Evolutionary conservation across 2,113 vertebrate genomes (phyloP), one percentile per base, ranked within the genome.

Genomic region (Illadopsis cleaveri): DNA sequence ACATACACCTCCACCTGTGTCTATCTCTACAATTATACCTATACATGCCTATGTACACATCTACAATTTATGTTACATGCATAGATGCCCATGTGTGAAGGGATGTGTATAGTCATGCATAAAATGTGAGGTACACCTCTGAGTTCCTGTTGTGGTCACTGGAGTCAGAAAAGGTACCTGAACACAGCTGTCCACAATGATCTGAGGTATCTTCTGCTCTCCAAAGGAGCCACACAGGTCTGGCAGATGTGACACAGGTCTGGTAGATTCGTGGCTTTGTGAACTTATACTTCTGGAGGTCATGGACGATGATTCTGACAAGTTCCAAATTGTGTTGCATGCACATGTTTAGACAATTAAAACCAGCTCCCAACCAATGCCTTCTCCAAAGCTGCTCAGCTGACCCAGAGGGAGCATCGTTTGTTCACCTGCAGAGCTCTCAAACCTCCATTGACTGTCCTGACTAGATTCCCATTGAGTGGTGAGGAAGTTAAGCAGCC

Each of bases 241-340:
- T 89, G 64, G 11, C 35, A 85, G 56, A 48, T 38, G n/a, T 23
- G 30, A 65, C 33, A 65, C 4, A 37, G n/a, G 28, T 58, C 31
- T 90, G 50, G 31, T 10, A 66, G 31, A 45, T 70, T 44, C 57
- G 35, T 15, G n/a, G 6, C 16, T 82, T 64, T 44, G 19, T 56
- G 16, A 75, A 31, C 18, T 79, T 25, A 68, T 75, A 33, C 42
- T 71, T 82, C 54, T 56, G 44, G 48, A 62, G 10, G 17, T 51
- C 38, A 22, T 1, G 1, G 33, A 25, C 0, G 0, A 47, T 47
- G 65, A 16, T 72, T 82, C 68, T 58, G 22, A 23, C 0, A 1
- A 37, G 10, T 71, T 38, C 54, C 20, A 84, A 84, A 65, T 5
- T 62, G 14, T 13, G 45, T 27, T 37, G 60, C 42, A 42, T 54